Conservation (phyloP, 2,113 vertebrate species). For the Siniperca chuatsi region DNA sequence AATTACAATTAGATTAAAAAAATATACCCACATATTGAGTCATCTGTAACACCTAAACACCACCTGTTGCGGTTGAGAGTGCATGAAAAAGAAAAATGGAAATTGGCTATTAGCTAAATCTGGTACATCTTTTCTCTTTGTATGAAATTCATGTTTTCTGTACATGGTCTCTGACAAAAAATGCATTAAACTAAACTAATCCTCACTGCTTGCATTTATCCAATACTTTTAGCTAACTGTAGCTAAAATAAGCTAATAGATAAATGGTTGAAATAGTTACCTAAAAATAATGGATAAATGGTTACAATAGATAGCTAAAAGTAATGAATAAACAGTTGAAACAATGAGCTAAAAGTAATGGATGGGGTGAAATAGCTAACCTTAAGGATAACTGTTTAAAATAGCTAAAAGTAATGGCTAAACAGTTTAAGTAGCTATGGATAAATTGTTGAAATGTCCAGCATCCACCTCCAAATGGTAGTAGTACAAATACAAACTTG, state of each 20-base stretch:
- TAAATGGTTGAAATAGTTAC: not conserved
- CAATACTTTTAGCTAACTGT: not conserved
- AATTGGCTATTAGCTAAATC: not conserved
- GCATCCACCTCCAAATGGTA: not conserved
- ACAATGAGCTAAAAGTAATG: no score
- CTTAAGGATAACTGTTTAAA: no score
- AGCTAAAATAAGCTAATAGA: not conserved
- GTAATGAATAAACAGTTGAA: no score
- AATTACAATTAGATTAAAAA: not conserved
- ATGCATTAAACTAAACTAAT: not conserved
- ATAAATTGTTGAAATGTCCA: not conserved
- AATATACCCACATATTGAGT: no score
- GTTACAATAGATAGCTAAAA: no score
- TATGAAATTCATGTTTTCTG: not conserved
- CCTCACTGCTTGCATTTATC: not conserved
- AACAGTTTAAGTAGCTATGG: not conserved
- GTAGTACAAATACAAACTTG: not conserved
- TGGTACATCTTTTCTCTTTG: not conserved
- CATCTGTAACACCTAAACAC: not conserved
- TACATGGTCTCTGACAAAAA: not conserved
- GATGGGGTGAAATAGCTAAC: no score
- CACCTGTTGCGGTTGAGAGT: not conserved
- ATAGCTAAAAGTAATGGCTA: not conserved
- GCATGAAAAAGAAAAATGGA: not conserved
- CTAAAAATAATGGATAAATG: no score